Conservation (phyloP, 2,113 vertebrate genomes). For the Coptodon rendalli region DNA sequence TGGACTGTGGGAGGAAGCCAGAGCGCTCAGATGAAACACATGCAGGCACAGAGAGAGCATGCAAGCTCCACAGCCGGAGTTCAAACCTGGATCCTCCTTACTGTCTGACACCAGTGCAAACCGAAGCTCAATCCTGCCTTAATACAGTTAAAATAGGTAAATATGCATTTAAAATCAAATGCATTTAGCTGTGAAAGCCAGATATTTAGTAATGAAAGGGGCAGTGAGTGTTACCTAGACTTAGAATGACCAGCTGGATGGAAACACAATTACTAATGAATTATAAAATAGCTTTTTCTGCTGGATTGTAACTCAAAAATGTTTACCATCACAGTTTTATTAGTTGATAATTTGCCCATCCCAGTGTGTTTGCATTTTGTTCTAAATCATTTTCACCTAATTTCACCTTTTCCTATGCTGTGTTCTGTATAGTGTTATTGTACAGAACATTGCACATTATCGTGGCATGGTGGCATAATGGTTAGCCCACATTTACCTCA, state of each 20-base stretch:
- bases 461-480: background rate
- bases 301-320: background rate
- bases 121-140: background rate
- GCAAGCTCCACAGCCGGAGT: background rate
- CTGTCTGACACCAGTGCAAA: background rate
- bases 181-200: background rate
- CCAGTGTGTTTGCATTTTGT: background rate
- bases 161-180: background rate
- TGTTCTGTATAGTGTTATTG: background rate
- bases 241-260: background rate
- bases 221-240: background rate
- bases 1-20: background rate
- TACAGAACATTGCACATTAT: background rate
- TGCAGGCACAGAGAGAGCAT: background rate
- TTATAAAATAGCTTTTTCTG: background rate
- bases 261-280: background rate
- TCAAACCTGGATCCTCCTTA: background rate
- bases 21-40: background rate
- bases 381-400: background rate
- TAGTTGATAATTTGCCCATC: background rate
- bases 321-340: background rate
- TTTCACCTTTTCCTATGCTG: background rate
- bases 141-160: background rate
- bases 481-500: background rate
- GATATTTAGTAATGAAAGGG: background rate